Conservation (phyloP, 1,140 invertebrate species). For the Drosophila burlai region DNA sequence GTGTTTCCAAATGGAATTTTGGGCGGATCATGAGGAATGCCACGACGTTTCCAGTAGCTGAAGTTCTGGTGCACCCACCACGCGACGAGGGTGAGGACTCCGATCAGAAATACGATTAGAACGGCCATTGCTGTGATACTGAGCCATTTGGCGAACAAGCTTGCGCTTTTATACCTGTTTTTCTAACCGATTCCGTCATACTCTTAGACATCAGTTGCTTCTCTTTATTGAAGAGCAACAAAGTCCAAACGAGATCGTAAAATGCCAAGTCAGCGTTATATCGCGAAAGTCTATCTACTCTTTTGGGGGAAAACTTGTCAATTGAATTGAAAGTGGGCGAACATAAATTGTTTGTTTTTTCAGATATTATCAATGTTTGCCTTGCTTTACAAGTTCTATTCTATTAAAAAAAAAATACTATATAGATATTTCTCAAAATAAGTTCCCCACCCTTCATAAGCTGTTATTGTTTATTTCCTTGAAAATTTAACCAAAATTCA, state of each 20-base stretch:
- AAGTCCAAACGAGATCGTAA: not conserved
- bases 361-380: not conserved
- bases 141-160: not conserved
- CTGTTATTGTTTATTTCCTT: no score
- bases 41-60: constrained; percentile 82
- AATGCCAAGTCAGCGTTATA: constrained; percentile 6
- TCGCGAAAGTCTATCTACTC: not conserved
- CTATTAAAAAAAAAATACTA: no score
- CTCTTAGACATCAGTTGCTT: not conserved
- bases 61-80: constrained; percentile 32
- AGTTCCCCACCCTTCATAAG: no score
- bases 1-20: constrained; percentile 73
- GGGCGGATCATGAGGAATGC: constrained; percentile 80
- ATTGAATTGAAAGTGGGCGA: no score
- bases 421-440: no score
- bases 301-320: not conserved
- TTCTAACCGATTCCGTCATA: not conserved
- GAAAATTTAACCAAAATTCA: no score
- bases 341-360: not conserved
- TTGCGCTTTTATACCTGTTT: constrained; percentile 13
- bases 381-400: no score
- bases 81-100: constrained; percentile 5
- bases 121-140: constrained; percentile 29
- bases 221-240: constrained; percentile 10
- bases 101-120: constrained; percentile 25